phyloP scores from a whole-genome alignment of 1,140 invertebrate species.

The Anastrepha ludens region DNA sequence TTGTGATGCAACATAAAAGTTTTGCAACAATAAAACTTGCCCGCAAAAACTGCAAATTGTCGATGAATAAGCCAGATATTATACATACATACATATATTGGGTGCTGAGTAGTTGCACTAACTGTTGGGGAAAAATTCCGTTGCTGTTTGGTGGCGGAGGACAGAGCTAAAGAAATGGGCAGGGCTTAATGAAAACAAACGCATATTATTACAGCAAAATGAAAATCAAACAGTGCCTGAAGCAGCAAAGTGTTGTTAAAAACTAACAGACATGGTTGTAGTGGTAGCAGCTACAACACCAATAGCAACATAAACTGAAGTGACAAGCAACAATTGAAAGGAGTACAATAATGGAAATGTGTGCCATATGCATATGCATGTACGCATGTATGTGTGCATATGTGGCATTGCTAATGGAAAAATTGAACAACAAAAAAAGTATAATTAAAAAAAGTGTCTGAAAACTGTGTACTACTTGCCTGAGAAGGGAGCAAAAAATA shows the following conservation, averaged over 20 bases:
- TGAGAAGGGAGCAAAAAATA: neutral
- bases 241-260: neutral
- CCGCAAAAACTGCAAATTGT: neutral
- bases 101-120: neutral
- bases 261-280: neutral
- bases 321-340: too few relatives aligned
- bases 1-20: neutral
- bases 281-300: too few relatives aligned
- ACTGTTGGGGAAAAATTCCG: neutral
- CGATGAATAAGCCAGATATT: too few relatives aligned
- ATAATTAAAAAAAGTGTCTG: neutral
- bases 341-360: too few relatives aligned
- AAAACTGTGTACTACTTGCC: neutral
- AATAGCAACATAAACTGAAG: too few relatives aligned
- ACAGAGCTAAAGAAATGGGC: neutral
- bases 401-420: too few relatives aligned
- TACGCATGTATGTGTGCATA: too few relatives aligned
- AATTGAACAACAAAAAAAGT: neutral
- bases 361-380: too few relatives aligned
- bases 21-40: neutral
- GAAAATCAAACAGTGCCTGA: slow-evolving; percentile 34
- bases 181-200: slow-evolving; percentile 7
- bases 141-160: neutral
- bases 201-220: slow-evolving; percentile 14
- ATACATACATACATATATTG: neutral